Conservation (phyloP, 2,797 vertebrate species). For the Phrynocephalus forsythii region DNA sequence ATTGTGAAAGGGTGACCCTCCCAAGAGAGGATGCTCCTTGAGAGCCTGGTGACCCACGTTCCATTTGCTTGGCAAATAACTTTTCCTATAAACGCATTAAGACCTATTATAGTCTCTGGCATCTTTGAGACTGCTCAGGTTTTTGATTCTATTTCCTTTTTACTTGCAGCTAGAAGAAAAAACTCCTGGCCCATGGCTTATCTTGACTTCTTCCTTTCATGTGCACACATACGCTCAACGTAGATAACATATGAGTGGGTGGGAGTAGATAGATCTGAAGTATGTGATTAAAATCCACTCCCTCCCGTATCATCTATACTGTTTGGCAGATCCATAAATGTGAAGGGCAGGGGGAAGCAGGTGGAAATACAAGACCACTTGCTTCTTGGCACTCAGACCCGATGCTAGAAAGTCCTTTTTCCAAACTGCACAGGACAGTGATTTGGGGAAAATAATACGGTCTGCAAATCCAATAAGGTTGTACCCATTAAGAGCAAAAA, state of each 20-base stretch:
- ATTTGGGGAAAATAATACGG: too few species aligned
- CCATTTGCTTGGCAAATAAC: neutral
- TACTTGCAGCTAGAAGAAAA: neutral
- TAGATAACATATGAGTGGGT: neutral
- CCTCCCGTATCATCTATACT: too few species aligned
- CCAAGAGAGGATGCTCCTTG: neutral
- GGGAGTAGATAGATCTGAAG: neutral
- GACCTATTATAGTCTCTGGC: neutral
- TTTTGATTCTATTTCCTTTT: neutral
- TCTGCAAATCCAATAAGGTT: too few species aligned
- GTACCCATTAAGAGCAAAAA: too few species aligned
- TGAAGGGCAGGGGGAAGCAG: too few species aligned
- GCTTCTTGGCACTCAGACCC: too few species aligned
- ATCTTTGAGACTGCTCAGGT: neutral
- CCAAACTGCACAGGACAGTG: too few species aligned
- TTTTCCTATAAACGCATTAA: neutral
- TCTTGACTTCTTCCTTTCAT: neutral
- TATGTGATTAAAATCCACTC: too few species aligned
- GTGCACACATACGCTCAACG: neutral
- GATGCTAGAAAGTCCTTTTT: too few species aligned
- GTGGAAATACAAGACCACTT: too few species aligned
- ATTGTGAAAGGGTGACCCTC: neutral
- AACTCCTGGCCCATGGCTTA: neutral
- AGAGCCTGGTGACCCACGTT: neutral
- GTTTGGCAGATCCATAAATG: too few species aligned